Evolutionary conservation across 92 coral and sea anemone species (phyloP).

Genomic region (Parazoanthus atlanticus): DNA sequence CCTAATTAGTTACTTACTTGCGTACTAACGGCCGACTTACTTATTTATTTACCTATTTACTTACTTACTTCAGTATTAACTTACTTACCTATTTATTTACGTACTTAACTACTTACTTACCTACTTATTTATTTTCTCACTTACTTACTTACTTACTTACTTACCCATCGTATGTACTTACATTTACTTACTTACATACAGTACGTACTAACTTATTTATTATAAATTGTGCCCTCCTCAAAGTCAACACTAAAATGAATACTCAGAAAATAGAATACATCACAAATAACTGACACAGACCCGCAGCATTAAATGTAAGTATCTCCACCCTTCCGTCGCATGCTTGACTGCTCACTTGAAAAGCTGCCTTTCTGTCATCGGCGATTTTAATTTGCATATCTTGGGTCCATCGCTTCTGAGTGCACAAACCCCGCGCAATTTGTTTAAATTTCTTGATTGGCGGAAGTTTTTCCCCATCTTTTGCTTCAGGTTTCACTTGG

Average conservation of each 20-base stretch:
- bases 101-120: no score
- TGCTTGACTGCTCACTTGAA: conserved; percentile 20
- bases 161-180: neutral
- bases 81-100: no score
- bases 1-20: no score
- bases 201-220: no score
- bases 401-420: conserved; percentile 60
- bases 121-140: no score
- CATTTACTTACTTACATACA: neutral
- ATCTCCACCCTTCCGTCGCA: conserved; percentile 41
- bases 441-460: conserved; percentile 47
- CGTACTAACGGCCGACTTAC: no score
- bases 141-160: neutral
- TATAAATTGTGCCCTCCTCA: neutral
- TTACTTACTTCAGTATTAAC: no score
- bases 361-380: conserved; percentile 20
- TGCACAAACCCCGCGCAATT: conserved; percentile 42
- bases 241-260: no score
- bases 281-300: conserved; percentile 19
- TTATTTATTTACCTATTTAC: no score
- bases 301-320: conserved; percentile 55
- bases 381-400: conserved; percentile 40
- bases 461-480: conserved; percentile 16
- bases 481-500: conserved; percentile 22
- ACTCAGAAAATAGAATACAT: no score